A percentile compares a stretch with the other conserved stretches of the same genome.
These are phyloP conservation scores for Morone chrysops DNA, from an alignment of 2,113 vertebrate genomes.

Conservation along the genomic window DNA sequence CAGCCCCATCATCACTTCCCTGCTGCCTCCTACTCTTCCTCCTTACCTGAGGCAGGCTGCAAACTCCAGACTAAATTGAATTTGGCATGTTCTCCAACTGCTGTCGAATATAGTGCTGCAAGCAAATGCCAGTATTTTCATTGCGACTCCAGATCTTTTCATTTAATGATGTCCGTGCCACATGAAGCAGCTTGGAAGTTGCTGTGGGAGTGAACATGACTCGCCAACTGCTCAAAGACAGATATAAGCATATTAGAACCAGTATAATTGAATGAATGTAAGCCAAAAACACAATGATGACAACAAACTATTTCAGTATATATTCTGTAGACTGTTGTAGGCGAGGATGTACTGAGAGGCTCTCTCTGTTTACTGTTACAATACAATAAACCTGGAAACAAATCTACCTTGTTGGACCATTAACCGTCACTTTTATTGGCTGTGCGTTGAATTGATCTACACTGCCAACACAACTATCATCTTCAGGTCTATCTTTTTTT, in stretches of 20 bases:
- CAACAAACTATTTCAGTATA: neutral
- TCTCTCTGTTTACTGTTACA: neutral
- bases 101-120: constrained; percentile 9
- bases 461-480: constrained; percentile 14
- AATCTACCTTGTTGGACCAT: constrained; percentile 7
- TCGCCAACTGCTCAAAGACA: constrained; percentile 4
- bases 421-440: constrained; percentile 27
- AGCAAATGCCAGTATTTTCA: constrained; percentile 34
- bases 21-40: constrained; percentile 8
- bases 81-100: constrained; percentile 54
- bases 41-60: constrained; percentile 31
- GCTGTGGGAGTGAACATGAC: constrained; percentile 1
- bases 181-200: neutral
- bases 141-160: constrained; percentile 5
- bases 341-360: neutral
- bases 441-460: constrained; percentile 39
- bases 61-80: constrained; percentile 58
- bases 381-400: constrained; percentile 13
- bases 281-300: neutral
- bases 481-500: constrained; percentile 14
- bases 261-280: neutral
- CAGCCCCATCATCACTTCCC: constrained; percentile 3
- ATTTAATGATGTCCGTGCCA: constrained; percentile 15
- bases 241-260: constrained; percentile 10
- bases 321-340: neutral